Evolutionary conservation across 1,140 invertebrate genomes (phyloP).

Genomic region (Aphelinus atriplicis): DNA sequence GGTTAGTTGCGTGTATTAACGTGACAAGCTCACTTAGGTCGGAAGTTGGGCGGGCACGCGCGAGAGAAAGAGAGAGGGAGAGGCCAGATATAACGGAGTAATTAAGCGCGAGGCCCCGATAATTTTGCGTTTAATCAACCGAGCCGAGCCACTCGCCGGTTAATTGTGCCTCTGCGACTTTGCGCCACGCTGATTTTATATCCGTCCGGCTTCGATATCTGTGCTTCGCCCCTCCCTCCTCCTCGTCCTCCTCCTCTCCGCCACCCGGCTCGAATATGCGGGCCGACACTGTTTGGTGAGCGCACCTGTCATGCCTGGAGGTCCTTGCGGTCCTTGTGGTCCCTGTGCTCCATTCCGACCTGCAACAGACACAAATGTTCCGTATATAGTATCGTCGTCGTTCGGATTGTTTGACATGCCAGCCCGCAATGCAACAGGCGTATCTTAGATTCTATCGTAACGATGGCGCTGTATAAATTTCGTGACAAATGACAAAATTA

Average conservation of each 20-base stretch:
- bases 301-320: constrained; percentile 50
- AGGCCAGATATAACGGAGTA: constrained; percentile 42
- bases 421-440: too few relatives aligned
- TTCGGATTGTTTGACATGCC: not conserved
- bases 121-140: constrained; percentile 52
- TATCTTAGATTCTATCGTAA: too few relatives aligned
- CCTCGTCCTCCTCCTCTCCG: constrained; percentile 14
- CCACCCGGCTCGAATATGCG: too few relatives aligned
- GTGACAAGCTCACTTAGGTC: constrained; percentile 32
- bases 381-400: not conserved
- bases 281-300: not conserved
- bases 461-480: too few relatives aligned
- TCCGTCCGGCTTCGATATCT: too few relatives aligned
- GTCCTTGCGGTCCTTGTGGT: constrained; percentile 54
- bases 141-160: constrained; percentile 44
- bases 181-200: too few relatives aligned
- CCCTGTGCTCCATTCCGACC: constrained; percentile 45
- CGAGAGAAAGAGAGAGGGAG: too few relatives aligned
- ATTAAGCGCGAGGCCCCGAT: constrained; percentile 50
- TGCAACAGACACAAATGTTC: constrained; percentile 32
- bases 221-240: constrained; percentile 6
- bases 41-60: not conserved
- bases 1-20: constrained; percentile 38
- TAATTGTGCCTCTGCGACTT: constrained; percentile 42
- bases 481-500: too few relatives aligned